phyloP scores from a whole-genome alignment of 2,888 invertebrate genomes.

The Celastrina argiolus region DNA sequence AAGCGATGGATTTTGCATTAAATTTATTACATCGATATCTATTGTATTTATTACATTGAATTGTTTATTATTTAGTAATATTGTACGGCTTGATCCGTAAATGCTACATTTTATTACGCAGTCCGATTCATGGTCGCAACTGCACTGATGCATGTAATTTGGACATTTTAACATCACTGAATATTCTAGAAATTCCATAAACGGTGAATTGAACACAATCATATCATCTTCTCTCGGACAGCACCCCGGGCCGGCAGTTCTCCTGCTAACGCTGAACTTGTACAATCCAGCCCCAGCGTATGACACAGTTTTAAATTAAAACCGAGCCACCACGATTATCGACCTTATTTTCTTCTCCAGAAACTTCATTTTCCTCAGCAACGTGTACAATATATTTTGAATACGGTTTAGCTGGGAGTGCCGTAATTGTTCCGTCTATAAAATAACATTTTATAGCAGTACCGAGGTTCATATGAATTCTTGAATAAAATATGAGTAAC shows the following conservation, averaged over 20 bases:
- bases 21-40: too few species aligned
- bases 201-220: slow-evolving; percentile 9
- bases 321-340: slow-evolving; percentile 29
- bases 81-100: too few species aligned
- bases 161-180: background rate
- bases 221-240: slow-evolving; percentile 24
- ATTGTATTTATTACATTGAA: too few species aligned
- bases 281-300: slow-evolving; percentile 65
- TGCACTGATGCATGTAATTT: background rate
- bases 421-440: slow-evolving; percentile 18
- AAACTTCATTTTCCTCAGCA: slow-evolving; percentile 18
- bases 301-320: slow-evolving; percentile 65
- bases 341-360: slow-evolving; percentile 29
- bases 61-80: too few species aligned
- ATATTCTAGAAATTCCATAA: background rate
- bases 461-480: slow-evolving; percentile 16
- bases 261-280: slow-evolving; percentile 66
- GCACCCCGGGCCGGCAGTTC: slow-evolving; percentile 45
- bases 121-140: too few species aligned
- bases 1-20: too few species aligned
- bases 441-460: slow-evolving; percentile 10
- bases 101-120: too few species aligned
- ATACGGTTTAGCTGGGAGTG: slow-evolving; percentile 3
- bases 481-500: slow-evolving; percentile 17
- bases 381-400: background rate